Evolutionary conservation across 2,113 vertebrate genomes (phyloP).

Genomic region (Erpornis zantholeuca): DNA sequence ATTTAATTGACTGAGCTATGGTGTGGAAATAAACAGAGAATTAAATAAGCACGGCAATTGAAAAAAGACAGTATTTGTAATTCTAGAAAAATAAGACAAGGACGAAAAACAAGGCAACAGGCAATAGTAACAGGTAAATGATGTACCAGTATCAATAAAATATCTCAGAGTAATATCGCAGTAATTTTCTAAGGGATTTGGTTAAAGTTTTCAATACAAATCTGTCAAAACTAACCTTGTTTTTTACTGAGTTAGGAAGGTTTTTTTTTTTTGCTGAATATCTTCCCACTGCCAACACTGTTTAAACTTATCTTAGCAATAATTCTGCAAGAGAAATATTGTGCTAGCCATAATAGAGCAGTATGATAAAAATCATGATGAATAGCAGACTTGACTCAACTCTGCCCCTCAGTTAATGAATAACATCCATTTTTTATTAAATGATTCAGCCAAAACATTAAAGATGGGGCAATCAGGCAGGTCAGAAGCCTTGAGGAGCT

Average conservation of each 20-base stretch:
- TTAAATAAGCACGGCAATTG: neutral
- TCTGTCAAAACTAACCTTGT: slow-evolving; percentile 37
- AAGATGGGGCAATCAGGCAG: neutral
- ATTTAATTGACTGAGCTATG: neutral
- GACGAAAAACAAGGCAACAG: neutral
- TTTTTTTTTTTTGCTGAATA: neutral
- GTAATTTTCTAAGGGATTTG: slow-evolving; percentile 45
- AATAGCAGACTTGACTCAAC: slow-evolving; percentile 15
- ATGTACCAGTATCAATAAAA: slow-evolving; percentile 27
- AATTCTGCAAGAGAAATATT: slow-evolving; percentile 30
- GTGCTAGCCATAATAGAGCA: slow-evolving; percentile 3
- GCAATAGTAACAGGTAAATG: neutral
- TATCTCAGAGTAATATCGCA: slow-evolving; percentile 19
- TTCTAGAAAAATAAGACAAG: neutral
- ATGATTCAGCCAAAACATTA: neutral
- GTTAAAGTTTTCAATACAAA: slow-evolving; percentile 49
- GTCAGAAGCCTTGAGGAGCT: slow-evolving; percentile 14
- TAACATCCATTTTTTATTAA: slow-evolving; percentile 13
- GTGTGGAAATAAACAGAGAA: neutral
- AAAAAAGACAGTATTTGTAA: neutral
- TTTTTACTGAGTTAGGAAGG: slow-evolving; percentile 38
- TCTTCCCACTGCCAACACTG: neutral
- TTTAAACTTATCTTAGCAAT: slow-evolving; percentile 12
- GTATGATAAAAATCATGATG: slow-evolving; percentile 32
- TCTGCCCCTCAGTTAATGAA: slow-evolving; percentile 1